Base-by-base conservation (phyloP, 2,797 vertebrate genomes). In the Liparis tanakae region DNA sequence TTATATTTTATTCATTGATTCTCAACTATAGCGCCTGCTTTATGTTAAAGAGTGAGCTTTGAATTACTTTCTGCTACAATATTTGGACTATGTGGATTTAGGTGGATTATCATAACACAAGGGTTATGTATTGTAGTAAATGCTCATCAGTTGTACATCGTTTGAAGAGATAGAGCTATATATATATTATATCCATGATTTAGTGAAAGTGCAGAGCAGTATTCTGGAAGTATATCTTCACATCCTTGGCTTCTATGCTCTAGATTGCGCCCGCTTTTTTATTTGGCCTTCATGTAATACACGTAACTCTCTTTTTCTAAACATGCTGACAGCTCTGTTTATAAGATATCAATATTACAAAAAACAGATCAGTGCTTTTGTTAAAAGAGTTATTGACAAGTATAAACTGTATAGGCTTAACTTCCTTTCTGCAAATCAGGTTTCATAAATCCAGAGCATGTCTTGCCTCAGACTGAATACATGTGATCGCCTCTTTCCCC, bases 291-390 rank as follows among this genome's bases (percentile, higher is more conserved):
- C 18, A 54, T 51, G 25, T 72, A 33, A 68, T 25, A 15, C 3
- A 54, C 43, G 46, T 48, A 62, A 50, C n/a, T 25, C 25, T 65
- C n/a, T 62, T 39, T 67, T 64, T 74, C 14, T 30, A 81, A 85
- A 81, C 66, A 79, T 15, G 37, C 65, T 69, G 73, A 84, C 70
- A 69, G 2, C 37, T 48, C 17, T 67, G 63, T 80, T 77, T 77
- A 77, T 25, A 41, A 15, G n/a, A 57, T 50, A 50, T 57, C 41
- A 65, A 43, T 22, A 51, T 74, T 53, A 72, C 10, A 34, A 9
- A 8, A 3, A 61, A 20, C 56, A 71, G 63, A 64, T 72, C 60
- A 65, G 53, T 56, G 18, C 25, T 30, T 30, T 30, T 30, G 25
- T 30, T 30, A 30, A 51, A 51, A 50, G n/a, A 48, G 44, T 48